Base-by-base conservation (phyloP, 2,888 invertebrate genomes). In the Villa cingulata region DNA sequence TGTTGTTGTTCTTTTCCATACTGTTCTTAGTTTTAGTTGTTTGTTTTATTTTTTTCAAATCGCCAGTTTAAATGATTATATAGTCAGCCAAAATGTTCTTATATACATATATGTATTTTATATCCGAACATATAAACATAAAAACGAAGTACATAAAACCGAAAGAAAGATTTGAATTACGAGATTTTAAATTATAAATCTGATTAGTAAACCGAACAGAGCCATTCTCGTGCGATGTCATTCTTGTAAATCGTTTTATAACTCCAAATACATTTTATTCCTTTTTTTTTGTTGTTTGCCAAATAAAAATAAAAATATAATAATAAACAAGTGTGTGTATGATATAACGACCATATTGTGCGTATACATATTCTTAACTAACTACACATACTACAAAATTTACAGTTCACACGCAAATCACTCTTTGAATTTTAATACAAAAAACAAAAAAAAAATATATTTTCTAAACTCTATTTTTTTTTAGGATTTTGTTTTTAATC, bases 171-270 rank as follows among this genome's bases (percentile, higher is more conserved):
- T n/a, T n/a, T n/a, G n/a, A n/a, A n/a, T n/a, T n/a, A n/a, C 7
- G 41, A 36, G 46, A 46, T 46, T 39, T 46, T 46, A 46, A 46
- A 46, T 46, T 41, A 32, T 41, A 41, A 41, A 23, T 41, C 40
- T 10, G 34, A 20, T n/a, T n/a, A n/a, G n/a, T n/a, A n/a, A 46
- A 36, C 41, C 19, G 18, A 7, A 32, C 29, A 12, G 20, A 46
- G 46, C 39, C 41, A 46, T 46, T 46, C 46, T 41, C 46, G 46
- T 46, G 41, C 46, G 36, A 41, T 46, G 46, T 46, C 46, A 41
- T 40, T 27, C 41, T 29, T 46, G 46, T 46, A 41, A 36, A 36
- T 46, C 46, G 43, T 32, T 32, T 29, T 12, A 32, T 12, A 7
- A 23, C 23, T 23, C 7, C n/a, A n/a, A n/a, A n/a, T 23, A 12